Conservation (phyloP, 2,797 vertebrate genomes). For the Paguma larvata region DNA sequence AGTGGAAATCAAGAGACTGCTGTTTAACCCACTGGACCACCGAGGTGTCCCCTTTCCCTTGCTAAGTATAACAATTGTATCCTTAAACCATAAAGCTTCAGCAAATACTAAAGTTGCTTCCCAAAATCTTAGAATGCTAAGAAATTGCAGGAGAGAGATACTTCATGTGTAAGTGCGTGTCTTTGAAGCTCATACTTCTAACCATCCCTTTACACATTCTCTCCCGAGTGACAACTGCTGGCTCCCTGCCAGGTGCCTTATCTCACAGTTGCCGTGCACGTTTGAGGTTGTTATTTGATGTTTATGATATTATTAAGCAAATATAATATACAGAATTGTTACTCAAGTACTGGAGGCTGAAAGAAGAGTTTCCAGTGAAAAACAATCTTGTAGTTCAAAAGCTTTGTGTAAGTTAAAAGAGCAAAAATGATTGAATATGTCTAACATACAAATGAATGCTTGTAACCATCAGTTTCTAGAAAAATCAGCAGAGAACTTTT, state of each 20-base stretch:
- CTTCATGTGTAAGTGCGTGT: neutral
- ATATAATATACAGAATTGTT: neutral
- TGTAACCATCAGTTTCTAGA: neutral
- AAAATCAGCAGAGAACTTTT: neutral
- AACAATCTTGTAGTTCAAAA: constrained; percentile 12
- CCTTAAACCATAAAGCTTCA: neutral
- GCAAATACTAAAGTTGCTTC: neutral
- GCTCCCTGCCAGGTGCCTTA: neutral
- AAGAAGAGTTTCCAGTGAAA: constrained; percentile 5
- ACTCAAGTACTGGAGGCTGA: neutral
- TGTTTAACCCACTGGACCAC: no score
- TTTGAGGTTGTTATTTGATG: neutral
- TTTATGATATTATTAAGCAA: neutral
- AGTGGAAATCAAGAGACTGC: no score
- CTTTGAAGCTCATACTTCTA: no score
- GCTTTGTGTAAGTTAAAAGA: constrained; percentile 13
- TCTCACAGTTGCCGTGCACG: neutral
- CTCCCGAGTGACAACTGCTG: neutral
- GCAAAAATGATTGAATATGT: neutral
- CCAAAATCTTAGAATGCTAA: neutral
- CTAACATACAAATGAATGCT: constrained; percentile 45
- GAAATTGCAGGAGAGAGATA: neutral
- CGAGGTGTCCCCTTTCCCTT: neutral
- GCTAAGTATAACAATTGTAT: neutral
- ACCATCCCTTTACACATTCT: no score